A percentile compares a stretch with the other conserved stretches of the same genome.
Conservation (phyloP, 2,888 invertebrate genomes). For the Elgonia sp. region DNA sequence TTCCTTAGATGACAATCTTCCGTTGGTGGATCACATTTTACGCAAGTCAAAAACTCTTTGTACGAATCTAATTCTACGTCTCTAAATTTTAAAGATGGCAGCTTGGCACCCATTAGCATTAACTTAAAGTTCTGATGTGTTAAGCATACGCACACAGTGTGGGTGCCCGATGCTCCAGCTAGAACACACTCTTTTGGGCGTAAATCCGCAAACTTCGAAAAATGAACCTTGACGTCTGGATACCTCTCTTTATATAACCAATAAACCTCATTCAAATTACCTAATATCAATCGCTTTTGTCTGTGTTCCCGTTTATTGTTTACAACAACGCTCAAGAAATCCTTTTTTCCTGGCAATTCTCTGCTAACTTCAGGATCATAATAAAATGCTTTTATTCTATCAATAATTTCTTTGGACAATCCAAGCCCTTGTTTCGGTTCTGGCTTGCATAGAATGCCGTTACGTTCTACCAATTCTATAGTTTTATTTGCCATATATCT, state of each 20-base stretch:
- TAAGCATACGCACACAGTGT: constrained; percentile 69
- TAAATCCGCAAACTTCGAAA: constrained; percentile 56
- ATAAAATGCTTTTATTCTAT: not conserved
- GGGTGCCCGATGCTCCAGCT: constrained; percentile 60
- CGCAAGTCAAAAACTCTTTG: not conserved
- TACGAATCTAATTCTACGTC: not conserved
- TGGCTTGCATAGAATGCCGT: too few species aligned
- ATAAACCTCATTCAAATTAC: not conserved
- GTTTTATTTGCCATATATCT: too few species aligned
- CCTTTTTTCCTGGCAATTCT: not conserved
- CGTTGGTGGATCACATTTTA: constrained; percentile 1
- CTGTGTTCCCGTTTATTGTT: not conserved
- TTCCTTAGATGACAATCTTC: constrained; percentile 30
- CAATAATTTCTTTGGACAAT: too few species aligned
- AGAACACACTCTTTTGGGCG: constrained; percentile 61
- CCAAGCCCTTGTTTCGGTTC: too few species aligned
- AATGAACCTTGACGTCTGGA: constrained; percentile 15
- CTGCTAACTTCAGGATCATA: not conserved
- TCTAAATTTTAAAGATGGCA: not conserved
- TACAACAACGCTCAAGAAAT: not conserved
- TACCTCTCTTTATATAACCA: constrained; percentile 35
- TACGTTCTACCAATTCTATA: too few species aligned
- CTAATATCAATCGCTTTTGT: not conserved
- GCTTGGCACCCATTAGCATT: constrained; percentile 11
- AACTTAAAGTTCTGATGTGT: constrained; percentile 70